Percentiles rank a stretch among this genome's conserved stretches.
Evolutionary conservation across 37 sponge, comb jelly and placozoan genomes (phyloP).

Genomic region (Beroe ovata): DNA sequence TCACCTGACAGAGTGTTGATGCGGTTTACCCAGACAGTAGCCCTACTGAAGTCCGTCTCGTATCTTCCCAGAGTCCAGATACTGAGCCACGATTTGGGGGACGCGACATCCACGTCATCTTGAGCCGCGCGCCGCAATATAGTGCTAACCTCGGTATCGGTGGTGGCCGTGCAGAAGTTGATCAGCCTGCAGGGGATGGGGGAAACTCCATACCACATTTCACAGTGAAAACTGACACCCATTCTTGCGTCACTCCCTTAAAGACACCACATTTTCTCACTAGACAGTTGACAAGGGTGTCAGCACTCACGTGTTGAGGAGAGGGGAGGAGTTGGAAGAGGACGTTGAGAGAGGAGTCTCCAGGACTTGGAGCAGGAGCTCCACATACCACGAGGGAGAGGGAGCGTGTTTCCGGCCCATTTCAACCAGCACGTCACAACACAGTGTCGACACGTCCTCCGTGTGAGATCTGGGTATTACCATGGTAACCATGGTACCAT

Average conservation of each 20-base stretch:
- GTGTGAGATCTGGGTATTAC: too few species aligned
- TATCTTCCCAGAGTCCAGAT: conserved; percentile 64
- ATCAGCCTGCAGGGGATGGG: conserved; percentile 9
- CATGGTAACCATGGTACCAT: too few species aligned
- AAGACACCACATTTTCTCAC: neutral
- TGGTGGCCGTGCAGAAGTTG: conserved; percentile 21
- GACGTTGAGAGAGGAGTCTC: neutral
- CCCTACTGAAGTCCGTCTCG: neutral
- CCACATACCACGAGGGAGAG: conserved; percentile 28
- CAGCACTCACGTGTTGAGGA: conserved; percentile 56
- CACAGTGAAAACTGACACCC: too few species aligned
- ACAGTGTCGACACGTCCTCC: neutral
- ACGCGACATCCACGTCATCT: neutral
- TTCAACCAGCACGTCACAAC: conserved; percentile 15
- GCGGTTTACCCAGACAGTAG: neutral
- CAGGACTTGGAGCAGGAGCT: conserved; percentile 36
- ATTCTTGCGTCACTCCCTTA: too few species aligned
- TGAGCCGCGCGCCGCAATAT: conserved; percentile 1
- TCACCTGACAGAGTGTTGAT: conserved; percentile 1
- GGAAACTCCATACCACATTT: too few species aligned
- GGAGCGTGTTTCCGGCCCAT: conserved; percentile 14
- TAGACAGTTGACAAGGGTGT: neutral
- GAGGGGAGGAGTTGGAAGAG: neutral
- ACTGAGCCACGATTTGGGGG: conserved; percentile 43
- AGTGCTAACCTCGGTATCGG: neutral